Conservation (phyloP, 2,113 vertebrate genomes). For the Pelecanus crispus region DNA sequence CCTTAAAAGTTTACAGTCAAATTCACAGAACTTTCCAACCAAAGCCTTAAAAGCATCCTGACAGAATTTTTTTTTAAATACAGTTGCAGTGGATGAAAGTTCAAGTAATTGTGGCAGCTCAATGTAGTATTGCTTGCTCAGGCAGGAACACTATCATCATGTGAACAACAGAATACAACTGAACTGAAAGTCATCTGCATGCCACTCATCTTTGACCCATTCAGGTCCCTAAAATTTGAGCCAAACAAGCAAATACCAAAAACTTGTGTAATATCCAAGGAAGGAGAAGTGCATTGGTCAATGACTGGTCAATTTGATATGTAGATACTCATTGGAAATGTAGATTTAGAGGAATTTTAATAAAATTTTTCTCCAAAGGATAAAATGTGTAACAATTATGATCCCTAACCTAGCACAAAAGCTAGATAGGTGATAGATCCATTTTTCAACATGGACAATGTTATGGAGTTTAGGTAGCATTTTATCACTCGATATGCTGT, state of each 20-base stretch:
- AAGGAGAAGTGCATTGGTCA: background rate
- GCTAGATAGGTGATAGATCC: background rate
- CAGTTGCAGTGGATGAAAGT: background rate
- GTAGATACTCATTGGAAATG: background rate
- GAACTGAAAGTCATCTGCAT: background rate
- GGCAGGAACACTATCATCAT: background rate
- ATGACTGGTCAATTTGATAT: background rate
- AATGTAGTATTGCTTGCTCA: background rate
- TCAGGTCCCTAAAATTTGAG: background rate
- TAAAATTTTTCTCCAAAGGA: background rate
- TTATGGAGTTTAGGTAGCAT: background rate
- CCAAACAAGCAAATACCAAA: background rate
- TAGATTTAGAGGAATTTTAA: background rate
- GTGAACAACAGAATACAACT: background rate
- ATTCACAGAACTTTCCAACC: background rate
- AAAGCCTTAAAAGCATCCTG: background rate
- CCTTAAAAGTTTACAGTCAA: background rate
- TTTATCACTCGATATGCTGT: background rate
- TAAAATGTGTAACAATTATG: background rate
- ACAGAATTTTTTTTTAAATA: background rate
- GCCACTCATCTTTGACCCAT: background rate
- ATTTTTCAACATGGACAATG: background rate
- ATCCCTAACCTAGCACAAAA: background rate
- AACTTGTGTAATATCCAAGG: background rate
- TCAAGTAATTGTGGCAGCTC: background rate